phyloP scores from a whole-genome alignment of 2,113 vertebrate genomes.

The Chrysochloris asiatica region DNA sequence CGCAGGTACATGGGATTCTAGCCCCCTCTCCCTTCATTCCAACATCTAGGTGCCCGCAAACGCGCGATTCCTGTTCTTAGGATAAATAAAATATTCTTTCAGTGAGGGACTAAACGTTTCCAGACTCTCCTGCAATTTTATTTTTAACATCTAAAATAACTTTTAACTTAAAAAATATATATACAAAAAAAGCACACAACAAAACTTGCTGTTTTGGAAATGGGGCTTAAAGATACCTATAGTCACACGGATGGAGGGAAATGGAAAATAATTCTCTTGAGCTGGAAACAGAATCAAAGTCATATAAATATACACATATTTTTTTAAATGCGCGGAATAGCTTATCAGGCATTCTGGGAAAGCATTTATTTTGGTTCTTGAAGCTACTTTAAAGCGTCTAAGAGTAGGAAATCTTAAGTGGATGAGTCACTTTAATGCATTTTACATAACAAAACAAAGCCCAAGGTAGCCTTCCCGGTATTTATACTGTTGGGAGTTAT shows the following conservation, averaged over 20 bases:
- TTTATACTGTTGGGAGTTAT: conserved; percentile 71
- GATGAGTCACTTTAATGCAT: conserved; percentile 82
- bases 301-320: conserved; percentile 47
- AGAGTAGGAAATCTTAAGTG: conserved; percentile 76
- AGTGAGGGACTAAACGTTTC: conserved; percentile 7
- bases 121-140: conserved; percentile 26
- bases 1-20: background rate
- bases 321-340: conserved; percentile 52
- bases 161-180: conserved; percentile 27
- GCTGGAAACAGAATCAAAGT: conserved; percentile 40
- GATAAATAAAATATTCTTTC: conserved; percentile 36
- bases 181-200: too few relatives aligned
- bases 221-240: conserved; percentile 47
- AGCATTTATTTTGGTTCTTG: conserved; percentile 67
- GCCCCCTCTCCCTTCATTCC: background rate
- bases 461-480: conserved; percentile 66
- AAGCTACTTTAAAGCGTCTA: conserved; percentile 76
- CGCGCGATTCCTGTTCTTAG: conserved; percentile 18
- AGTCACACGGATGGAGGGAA: conserved; percentile 50
- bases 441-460: conserved; percentile 82
- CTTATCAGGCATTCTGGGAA: conserved; percentile 67
- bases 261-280: conserved; percentile 22
- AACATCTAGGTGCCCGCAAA: background rate
- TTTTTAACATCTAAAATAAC: conserved; percentile 66
- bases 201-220: conserved; percentile 19